Base-by-base conservation (phyloP, 2,797 vertebrate genomes). In the Centroberyx gerrardi region DNA sequence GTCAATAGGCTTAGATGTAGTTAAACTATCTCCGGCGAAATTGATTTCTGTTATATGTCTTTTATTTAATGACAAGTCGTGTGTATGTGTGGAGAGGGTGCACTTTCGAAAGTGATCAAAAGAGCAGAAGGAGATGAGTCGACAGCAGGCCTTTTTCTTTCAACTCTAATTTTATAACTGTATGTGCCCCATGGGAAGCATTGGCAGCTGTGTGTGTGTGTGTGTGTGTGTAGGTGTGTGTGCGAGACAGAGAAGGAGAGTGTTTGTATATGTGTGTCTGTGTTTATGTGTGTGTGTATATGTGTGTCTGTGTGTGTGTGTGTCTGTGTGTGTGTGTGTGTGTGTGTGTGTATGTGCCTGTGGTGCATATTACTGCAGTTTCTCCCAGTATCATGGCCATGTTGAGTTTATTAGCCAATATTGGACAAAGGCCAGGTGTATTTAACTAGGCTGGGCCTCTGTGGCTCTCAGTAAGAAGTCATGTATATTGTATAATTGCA, bases 101-200 rank as follows among this genome's bases (percentile, higher is more conserved):
- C 2, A 2, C 36, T 73, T 85, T 53, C 22, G 18, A 70, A 46
- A 69, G 66, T 52, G 81, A 85, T 88, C 78, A 71, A 78, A 86
- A 54, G 60, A 72, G 49, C 73, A 48, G 51, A 27, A 53, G 69
- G 68, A 77, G 56, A 49, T 4, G 15, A 78, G 63, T 46, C 2
- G 40, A 87, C 74, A 74, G 73, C 66, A 53, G 62, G 59, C 59
- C n/a, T 49, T 87, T 78, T 68, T 74, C 59, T 87, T 86, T 93
- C 52, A 87, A 79, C 74, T 88, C 69, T 84, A 65, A 85, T 90
- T 90, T 81, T 85, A 79, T 81, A 80, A 76, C 82, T 44, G 33
- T 13, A 53, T 18, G 53, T 5, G 49, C 69, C 87, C 76, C 56
- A 1, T 62, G 84, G 84, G 89, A 76, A 51, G 31, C 61, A 2